Evolutionary conservation across 2,888 invertebrate genomes (phyloP).

Genomic region (Pyrocoelia pectoralis): DNA sequence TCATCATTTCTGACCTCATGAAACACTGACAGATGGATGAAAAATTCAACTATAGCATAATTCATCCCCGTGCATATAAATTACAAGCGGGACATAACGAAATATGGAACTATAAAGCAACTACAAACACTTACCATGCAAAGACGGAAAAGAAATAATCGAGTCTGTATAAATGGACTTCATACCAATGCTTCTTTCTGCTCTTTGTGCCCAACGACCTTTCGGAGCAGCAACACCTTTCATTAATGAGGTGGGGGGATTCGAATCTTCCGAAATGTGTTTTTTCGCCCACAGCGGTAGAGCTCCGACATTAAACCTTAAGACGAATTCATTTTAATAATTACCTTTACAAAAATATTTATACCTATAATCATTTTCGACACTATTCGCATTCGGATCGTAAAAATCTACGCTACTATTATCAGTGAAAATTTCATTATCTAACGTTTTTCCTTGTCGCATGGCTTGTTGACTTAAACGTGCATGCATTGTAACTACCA

Average conservation of each 20-base stretch:
- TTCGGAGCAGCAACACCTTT: slow-evolving; percentile 66
- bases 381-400: slow-evolving; percentile 60
- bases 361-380: slow-evolving; percentile 69
- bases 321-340: too few relatives aligned
- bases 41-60: too few relatives aligned
- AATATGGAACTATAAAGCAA: too few relatives aligned
- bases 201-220: slow-evolving; percentile 90
- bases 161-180: slow-evolving; percentile 68
- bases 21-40: too few relatives aligned
- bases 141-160: slow-evolving; percentile 60
- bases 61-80: too few relatives aligned
- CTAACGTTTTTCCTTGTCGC: slow-evolving; percentile 70
- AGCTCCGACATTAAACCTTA: slow-evolving; percentile 76
- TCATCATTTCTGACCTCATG: too few relatives aligned
- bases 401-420: slow-evolving; percentile 49
- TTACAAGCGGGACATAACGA: too few relatives aligned
- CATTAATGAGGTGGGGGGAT: slow-evolving; percentile 46
- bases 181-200: slow-evolving; percentile 67
- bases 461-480: slow-evolving; percentile 83
- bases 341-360: too few relatives aligned
- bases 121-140: slow-evolving; percentile 54
- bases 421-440: slow-evolving; percentile 53
- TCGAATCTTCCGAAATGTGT: slow-evolving; percentile 67
- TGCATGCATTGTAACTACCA: slow-evolving; percentile 93
- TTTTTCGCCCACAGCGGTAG: slow-evolving; percentile 92